These are phyloP conservation scores for Lapara coniferarum DNA, from an alignment of 2,888 invertebrate genomes.

Conservation along the genomic window DNA sequence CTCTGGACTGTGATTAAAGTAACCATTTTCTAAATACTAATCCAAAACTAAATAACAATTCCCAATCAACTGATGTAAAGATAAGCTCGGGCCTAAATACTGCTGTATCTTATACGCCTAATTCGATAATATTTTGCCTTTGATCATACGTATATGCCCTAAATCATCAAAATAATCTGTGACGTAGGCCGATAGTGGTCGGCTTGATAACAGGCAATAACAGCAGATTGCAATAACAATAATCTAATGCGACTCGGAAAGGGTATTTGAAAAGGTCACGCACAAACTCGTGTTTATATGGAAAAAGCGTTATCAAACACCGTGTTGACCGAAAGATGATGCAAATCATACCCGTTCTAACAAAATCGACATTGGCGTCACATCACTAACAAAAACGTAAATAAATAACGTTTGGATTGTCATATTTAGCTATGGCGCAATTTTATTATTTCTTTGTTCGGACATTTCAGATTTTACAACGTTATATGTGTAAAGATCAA, in stretches of 20 bases:
- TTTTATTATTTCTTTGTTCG: neutral
- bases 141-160: neutral
- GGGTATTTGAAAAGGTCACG: slow-evolving; percentile 23
- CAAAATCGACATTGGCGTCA: slow-evolving; percentile 50
- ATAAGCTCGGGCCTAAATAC: no score
- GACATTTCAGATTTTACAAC: no score
- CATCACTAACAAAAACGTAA: slow-evolving; percentile 47
- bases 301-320: slow-evolving; percentile 12
- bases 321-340: slow-evolving; percentile 49
- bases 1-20: no score
- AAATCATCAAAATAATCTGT: slow-evolving; percentile 16
- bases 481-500: no score
- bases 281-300: slow-evolving; percentile 15
- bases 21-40: no score
- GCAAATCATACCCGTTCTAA: slow-evolving; percentile 47
- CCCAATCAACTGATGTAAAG: no score
- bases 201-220: neutral
- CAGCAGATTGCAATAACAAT: slow-evolving; percentile 10
- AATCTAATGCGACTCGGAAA: slow-evolving; percentile 6
- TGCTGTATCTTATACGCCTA: neutral
- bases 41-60: no score
- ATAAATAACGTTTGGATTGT: slow-evolving; percentile 41
- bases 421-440: no score
- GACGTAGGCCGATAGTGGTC: neutral
- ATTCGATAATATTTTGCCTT: neutral